These are phyloP conservation scores for Molanna angustata DNA, from an alignment of 2,888 invertebrate species.

Conservation along the genomic window DNA sequence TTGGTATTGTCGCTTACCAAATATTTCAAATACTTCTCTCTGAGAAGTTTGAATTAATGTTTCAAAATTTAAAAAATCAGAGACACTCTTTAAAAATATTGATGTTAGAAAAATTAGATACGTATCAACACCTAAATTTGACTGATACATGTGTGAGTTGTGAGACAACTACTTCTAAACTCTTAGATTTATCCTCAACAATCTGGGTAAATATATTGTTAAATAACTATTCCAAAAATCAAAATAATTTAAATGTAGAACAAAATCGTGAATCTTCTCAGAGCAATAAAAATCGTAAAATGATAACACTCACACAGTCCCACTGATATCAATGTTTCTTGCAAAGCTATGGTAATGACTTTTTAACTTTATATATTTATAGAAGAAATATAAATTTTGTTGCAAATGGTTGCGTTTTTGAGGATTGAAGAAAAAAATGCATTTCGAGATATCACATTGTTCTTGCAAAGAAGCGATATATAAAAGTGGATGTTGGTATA, in stretches of 20 bases:
- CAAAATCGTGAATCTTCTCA: not conserved
- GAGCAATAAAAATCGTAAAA: not conserved
- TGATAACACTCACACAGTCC: no score
- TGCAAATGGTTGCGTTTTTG: no score
- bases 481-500: no score
- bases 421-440: no score
- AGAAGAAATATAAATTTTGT: no score
- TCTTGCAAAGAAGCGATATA: no score
- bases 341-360: no score
- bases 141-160: not conserved
- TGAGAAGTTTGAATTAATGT: not conserved
- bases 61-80: not conserved
- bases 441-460: no score
- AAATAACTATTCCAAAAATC: not conserved
- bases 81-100: not conserved
- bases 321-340: no score
- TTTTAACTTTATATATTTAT: no score
- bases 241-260: not conserved
- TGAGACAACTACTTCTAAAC: not conserved
- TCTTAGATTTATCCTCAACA: not conserved
- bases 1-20: not conserved
- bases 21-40: not conserved
- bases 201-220: not conserved
- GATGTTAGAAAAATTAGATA: not conserved
- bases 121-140: not conserved